phyloP scores from a whole-genome alignment of 2,888 invertebrate species.

The Nemotelus pantherinus region DNA sequence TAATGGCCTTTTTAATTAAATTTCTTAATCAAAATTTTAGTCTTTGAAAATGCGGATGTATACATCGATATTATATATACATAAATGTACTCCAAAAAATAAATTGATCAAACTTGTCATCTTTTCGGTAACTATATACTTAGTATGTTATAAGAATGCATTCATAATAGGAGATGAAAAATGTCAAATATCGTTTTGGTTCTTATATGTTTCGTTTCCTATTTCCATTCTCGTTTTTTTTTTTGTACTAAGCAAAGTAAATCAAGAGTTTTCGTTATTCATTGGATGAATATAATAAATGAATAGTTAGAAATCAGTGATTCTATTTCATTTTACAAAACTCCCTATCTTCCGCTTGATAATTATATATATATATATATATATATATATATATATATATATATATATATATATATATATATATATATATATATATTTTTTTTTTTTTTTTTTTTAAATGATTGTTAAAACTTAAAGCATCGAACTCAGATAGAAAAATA shows the following conservation, averaged over 20 bases:
- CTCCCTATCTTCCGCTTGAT: too few species aligned
- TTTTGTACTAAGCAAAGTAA: too few species aligned
- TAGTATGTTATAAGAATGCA: conserved; percentile 5
- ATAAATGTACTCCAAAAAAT: conserved; percentile 29
- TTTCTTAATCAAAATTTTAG: background rate
- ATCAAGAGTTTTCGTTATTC: too few species aligned
- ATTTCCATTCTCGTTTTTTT: too few species aligned
- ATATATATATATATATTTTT: background rate
- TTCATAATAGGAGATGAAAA: conserved; percentile 6
- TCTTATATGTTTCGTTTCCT: background rate
- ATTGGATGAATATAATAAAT: too few species aligned
- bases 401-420: too few species aligned
- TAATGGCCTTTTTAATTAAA: conserved; percentile 5
- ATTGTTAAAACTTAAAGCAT: conserved; percentile 8
- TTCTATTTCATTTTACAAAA: background rate
- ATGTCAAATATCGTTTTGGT: conserved; percentile 19
- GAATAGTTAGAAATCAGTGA: background rate
- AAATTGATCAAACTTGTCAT: conserved; percentile 19
- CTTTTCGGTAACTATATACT: conserved; percentile 33
- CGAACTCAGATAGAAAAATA: conserved; percentile 34
- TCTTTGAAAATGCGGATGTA: background rate
- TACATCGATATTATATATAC: conserved; percentile 11
- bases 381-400: too few species aligned
- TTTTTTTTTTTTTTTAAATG: conserved; percentile 19
- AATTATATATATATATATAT: too few species aligned